Percentiles rank a stretch among this genome's conserved stretches.
Evolutionary conservation across 2,113 vertebrate genomes (phyloP).

Genomic region (Mustela lutreola): DNA sequence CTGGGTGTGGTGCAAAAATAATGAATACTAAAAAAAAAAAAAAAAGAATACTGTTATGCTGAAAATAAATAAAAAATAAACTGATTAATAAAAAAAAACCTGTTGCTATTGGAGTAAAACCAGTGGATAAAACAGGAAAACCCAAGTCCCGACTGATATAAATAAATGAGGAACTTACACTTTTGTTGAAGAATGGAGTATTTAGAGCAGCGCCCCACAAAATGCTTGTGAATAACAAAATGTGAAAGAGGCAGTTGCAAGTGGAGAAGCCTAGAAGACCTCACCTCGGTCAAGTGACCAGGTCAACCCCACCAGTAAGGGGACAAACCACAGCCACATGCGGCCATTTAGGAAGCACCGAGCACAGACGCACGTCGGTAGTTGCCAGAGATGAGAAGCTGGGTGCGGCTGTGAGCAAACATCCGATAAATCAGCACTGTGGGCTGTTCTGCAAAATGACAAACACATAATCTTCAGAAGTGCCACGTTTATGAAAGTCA

Average conservation of each 20-base stretch:
- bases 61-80: too few relatives aligned
- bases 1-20: too few relatives aligned
- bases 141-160: background rate
- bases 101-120: background rate
- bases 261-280: background rate
- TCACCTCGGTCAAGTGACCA: too few relatives aligned
- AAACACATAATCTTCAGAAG: background rate
- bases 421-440: background rate
- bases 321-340: background rate
- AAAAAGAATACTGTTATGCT: too few relatives aligned
- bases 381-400: background rate
- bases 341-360: background rate
- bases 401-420: background rate
- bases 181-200: background rate
- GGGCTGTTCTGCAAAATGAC: background rate
- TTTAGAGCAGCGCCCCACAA: background rate
- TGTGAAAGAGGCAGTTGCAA: background rate
- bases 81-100: background rate
- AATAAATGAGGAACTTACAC: background rate
- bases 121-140: background rate
- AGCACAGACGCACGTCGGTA: rapidly evolving
- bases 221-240: background rate
- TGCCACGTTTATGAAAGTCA: background rate
- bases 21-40: too few relatives aligned
- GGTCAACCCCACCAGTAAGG: too few relatives aligned